Evolutionary conservation across 1,140 invertebrate species (phyloP), one percentile per base, ranked within the genome.

Genomic region (Heliconius eleuchia): DNA sequence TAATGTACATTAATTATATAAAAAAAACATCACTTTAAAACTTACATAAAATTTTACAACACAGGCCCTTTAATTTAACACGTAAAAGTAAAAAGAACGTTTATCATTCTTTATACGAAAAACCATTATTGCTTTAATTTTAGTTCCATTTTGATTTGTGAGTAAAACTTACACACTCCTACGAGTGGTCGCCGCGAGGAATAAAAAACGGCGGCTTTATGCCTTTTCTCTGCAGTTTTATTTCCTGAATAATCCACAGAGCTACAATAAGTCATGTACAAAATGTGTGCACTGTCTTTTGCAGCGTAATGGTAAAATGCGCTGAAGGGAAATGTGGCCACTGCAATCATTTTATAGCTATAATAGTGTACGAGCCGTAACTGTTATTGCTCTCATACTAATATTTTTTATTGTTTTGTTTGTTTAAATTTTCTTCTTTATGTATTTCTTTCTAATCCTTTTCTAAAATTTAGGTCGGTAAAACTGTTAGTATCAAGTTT

Each of bases 231-330:
- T 71, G 37, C 30, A 34, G 16, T 71, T 71, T 71, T 71, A 39
- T 71, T 71, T 71, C 18, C 71, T 71, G 37, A 71, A 71, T 71
- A 71, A 37, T 71, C 30, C 71, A 30, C 19, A 39, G 71, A 71
- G 71, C 71, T 30, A 71, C 71, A 37, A 71, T 71, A 71, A 71
- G 71, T 71, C 34, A 71, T 71, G 71, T 71, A 71, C 71, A 71
- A 71, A 71, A 71, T 39, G 71, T 71, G 71, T 37, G 34, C 71
- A 39, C 30, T 71, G 71, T 71, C 71, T 72, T 19, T 72, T n/a
- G 71, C 71, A 72, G 18, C 60, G 27, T 11, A 30, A 66, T 66
- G 23, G 27, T 66, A 30, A 66, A 66, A 66, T 18, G 27, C 60
- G 60, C 11, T 30, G 60, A 66, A 66, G 60, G 60, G 30, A 66